phyloP scores from a whole-genome alignment of 2,797 vertebrate genomes.

The Coendou prehensilis region DNA sequence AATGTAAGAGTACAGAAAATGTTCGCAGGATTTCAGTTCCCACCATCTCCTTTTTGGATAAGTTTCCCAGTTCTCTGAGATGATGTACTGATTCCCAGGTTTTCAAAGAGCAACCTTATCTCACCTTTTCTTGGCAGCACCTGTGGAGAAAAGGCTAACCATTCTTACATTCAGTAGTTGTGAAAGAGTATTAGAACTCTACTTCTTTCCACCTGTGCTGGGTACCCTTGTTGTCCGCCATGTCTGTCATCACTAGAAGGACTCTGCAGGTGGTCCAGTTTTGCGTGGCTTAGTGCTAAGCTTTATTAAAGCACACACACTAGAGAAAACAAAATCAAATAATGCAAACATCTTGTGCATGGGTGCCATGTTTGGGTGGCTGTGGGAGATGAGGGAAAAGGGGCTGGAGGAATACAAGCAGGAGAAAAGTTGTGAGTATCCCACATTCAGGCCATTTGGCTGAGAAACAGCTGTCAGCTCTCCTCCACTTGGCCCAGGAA shows the following conservation, averaged over 20 bases:
- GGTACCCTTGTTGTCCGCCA: background rate
- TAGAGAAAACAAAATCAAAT: conserved; percentile 42
- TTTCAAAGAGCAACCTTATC: background rate
- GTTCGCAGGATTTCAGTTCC: conserved; percentile 39
- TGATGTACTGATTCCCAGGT: conserved; percentile 3
- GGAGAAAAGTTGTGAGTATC: background rate
- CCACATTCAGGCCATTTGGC: background rate
- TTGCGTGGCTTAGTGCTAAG: background rate
- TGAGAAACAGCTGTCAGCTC: conserved; percentile 35
- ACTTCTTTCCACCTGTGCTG: conserved; percentile 23
- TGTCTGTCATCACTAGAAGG: conserved; percentile 43
- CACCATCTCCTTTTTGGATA: background rate
- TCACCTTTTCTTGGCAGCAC: conserved; percentile 32
- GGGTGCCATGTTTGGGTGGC: background rate
- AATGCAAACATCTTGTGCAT: conserved; percentile 67
- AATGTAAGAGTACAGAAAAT: conserved; percentile 33
- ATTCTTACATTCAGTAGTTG: background rate
- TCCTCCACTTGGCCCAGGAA: background rate
- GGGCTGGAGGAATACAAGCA: background rate
- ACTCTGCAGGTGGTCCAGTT: background rate
- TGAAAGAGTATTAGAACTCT: conserved; percentile 22
- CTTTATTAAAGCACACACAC: conserved; percentile 7
- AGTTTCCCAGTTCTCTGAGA: conserved; percentile 3
- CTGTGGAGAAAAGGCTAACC: background rate
- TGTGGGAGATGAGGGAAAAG: background rate